Evolutionary conservation across 2,797 vertebrate species (phyloP), one percentile per base, ranked within the genome.

Genomic region (Crypturellus tataupa): DNA sequence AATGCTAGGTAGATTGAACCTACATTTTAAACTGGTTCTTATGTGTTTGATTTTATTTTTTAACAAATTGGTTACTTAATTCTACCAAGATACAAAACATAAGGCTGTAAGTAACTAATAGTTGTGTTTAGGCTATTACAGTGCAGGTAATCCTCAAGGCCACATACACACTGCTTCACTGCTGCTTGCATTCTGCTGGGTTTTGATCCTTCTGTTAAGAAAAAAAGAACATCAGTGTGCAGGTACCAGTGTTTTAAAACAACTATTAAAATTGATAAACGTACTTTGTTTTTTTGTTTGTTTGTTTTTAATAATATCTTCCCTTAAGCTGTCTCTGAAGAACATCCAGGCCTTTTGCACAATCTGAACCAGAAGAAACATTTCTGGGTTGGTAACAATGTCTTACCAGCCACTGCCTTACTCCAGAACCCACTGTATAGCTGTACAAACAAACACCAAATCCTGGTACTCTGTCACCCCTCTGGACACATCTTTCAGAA

Each of bases 41-140:
- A 98, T 94, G 97, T 96, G 96, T 97, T 96, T 95, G 86, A 98
- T 96, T 98, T 97, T 91, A 97, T 98, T 80, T 96, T 96, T 98
- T 97, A 99, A 99, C 97, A 98, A 99, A 99, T 97, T 96, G 95
- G 97, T 98, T 98, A 98, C 97, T 98, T 98, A 98, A 97, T 98
- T 98, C 99, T 99, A 99, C 98, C 99, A 99, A 99, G 99, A 99
- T 99, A 99, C 99, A 99, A 99, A 99, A 99, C 99, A 98, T 99
- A 99, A 99, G 99, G 99, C 99, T 98, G 98, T 98, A 99, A 99
- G 98, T 99, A 99, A 99, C 98, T 98, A 98, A 98, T 95, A 98
- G 98, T 98, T 98, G 98, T 98, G 97, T 98, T 98, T 98, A 98
- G 99, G 98, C 98, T 97, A 98, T 99, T 99, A 99, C 99, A 99